Evolutionary conservation across 2,888 invertebrate species (phyloP), one percentile per base, ranked within the genome.

Genomic region (Caenorhabditis sulstoni): DNA sequence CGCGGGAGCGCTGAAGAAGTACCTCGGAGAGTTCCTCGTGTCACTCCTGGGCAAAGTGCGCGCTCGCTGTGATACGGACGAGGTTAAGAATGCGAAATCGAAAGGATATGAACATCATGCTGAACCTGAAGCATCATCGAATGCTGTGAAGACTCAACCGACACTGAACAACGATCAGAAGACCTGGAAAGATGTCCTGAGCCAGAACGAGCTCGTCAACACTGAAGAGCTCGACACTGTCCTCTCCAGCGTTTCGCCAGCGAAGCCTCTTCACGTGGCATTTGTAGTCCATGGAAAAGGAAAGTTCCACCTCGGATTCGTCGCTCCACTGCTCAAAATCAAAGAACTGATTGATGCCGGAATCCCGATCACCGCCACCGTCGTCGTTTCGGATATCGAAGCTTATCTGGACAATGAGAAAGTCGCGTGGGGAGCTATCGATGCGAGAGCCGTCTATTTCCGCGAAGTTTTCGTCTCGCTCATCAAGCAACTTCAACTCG

Each of bases 371-470:
- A 55, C 53, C 22, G 79, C 66, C 16, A 79, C 78, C 2, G 53
- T 90, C 22, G 68, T 90, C 3, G 66, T 89, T 16, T 89, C 89
- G 16, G 87, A 85, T 64, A 78, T 90, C 52, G 89, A 86, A 71
- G 89, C 86, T 1, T 90, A 86, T 75, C 75, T 89, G 52, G 89
- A 89, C 62, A 84, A 85, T 44, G 87, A 87, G 44, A 89, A 89
- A 61, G 79, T 82, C 0, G 44, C 80, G 0, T 85, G 85, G 85
- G 75, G 62, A 35, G 77, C 79, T 0, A 66, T 74, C 22, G 81
- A 82, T 20, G 79, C 79, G 3, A 59, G 85, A 58, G 64, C 77
- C 5, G 62, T 70, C 22, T 85, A 82, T 44, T 85, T 66, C 50
- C 20, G 50, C 11, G 70, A 66, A 23, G 71, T 79, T 53, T 70